Evolutionary conservation across 2,797 vertebrate genomes (phyloP), one percentile per base, ranked within the genome.

Genomic region (Pachyuromys duprasi): DNA sequence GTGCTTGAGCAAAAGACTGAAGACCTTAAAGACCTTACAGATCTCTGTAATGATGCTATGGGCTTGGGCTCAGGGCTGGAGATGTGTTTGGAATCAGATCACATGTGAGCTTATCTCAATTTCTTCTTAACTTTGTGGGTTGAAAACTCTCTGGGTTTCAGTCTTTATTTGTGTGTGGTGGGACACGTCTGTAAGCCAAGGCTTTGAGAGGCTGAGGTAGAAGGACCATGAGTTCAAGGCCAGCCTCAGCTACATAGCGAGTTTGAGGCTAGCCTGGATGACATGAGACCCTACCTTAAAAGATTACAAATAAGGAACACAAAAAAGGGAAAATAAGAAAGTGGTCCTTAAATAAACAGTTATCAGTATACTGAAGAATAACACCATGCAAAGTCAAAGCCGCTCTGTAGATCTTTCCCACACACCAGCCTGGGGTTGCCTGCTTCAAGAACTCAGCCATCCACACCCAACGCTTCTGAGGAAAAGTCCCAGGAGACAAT

Each of bases 401-500:
- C 39, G 18, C 15, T 33, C 1, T 45, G 8, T 4, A 42, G 62
- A 15, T 72, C 33, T 89, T 69, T 79, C 63, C 75, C 42, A 14
- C 0, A 11, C 11, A 33, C 8, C 5, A 39, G 36, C 26, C 15
- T 62, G 12, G 15, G 36, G 39, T 28, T 49, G 39, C 28, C 8
- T 8, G 2, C 24, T 70, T 42, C 2, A 24, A 60, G 69, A 65
- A 5, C 4, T 80, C 53, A 65, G 3, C 36, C 63, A 49, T 45
- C 96, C 86, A 60, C 39, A 45, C n/a, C 3, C 74, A 80, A 26
- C 36, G 90, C 36, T 39, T 39, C 87, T 94, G 78, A 84, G 94
- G 97, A 96, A 96, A 96, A 97, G 96, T 97, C 90, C 94, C 2
- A 15, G 33, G 92, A 89, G 93, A n/a, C 31, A n/a, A 91, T 11